A percentile compares a stretch with the other conserved stretches of the same genome.
phyloP scores from a whole-genome alignment of 1,140 invertebrate species.

The Magallana gigas region DNA sequence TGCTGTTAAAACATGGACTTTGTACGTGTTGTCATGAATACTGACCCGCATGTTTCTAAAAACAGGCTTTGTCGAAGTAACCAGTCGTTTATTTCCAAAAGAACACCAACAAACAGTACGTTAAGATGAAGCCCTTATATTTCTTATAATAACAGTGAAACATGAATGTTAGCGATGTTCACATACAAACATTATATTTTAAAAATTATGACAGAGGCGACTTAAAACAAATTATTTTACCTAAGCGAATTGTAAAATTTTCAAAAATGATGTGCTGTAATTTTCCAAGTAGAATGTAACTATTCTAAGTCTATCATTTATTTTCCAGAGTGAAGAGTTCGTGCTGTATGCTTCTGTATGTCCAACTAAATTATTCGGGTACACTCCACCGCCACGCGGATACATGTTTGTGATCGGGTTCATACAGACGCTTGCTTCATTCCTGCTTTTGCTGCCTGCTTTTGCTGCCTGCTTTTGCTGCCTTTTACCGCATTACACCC shows the following conservation, averaged over 20 bases:
- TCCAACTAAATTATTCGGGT: neutral
- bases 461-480: neutral
- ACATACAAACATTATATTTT: too few species aligned
- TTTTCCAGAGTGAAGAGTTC: neutral
- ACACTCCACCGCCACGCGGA: neutral
- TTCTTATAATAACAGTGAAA: too few species aligned
- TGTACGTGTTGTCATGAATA: neutral
- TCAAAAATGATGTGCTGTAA: too few species aligned
- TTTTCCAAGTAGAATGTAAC: too few species aligned
- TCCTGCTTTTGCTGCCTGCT: neutral
- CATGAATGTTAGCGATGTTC: too few species aligned
- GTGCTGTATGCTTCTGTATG: neutral
- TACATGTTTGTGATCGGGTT: neutral
- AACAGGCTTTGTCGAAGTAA: neutral
- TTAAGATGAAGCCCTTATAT: too few species aligned
- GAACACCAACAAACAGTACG: neutral
- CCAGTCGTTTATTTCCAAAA: neutral
- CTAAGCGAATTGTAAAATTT: too few species aligned
- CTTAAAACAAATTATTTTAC: too few species aligned
- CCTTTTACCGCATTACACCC: neutral
- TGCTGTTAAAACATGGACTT: neutral
- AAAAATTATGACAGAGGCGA: too few species aligned
- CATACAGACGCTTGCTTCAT: neutral
- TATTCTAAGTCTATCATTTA: too few species aligned
- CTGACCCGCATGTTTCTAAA: neutral